Base-by-base conservation (phyloP, 1,140 invertebrate species). In the Holotrichia oblita region DNA sequence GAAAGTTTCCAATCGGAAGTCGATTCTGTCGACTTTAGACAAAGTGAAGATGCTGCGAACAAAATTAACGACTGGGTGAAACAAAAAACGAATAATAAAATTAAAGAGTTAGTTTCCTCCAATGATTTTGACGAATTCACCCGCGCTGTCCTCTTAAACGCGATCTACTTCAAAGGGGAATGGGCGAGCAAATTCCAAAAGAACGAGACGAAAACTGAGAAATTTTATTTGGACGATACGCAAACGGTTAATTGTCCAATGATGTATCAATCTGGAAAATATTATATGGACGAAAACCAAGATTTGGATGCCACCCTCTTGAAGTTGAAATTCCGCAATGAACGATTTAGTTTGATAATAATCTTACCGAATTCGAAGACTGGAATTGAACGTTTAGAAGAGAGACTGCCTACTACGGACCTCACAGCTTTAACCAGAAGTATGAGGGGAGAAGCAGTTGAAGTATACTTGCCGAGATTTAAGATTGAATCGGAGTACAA, bases 121-220 rank as follows among this genome's bases (percentile, higher is more conserved):
- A 90, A 89, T 81, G 87, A 85, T 80, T 86, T 94, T 2, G 81
- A 88, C 75, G 81, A 85, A 7, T 82, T 89, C 34, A 92, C 91
- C 80, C 90, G 87, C 76, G 77, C 95, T n/a, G 89, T 97, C 9
- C 87, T 97, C 0, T 87, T 95, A 0, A 97, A 97, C 87, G 94
- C 94, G 10, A 87, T 97, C 34, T 95, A 96, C 85, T 97, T 97
- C 86, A 96, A 95, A 42, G 85, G 79, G 59, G 55, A 77, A 59
- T 77, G 76, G 76, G 44, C 14, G 0, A 22, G 0, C 3, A 10
- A 34, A 61, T 77, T 77, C 34, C 2, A 77, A 0, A 40, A 17
- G 14, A 0, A 9, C 9, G 2, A 10, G 4, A 77, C 76, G 8
- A 0, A 40, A 44, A 40, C 27, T 9, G 12, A 0, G n/a, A 48